Base-by-base conservation (phyloP, 2,797 vertebrate genomes). In the Lepus oiostolus region DNA sequence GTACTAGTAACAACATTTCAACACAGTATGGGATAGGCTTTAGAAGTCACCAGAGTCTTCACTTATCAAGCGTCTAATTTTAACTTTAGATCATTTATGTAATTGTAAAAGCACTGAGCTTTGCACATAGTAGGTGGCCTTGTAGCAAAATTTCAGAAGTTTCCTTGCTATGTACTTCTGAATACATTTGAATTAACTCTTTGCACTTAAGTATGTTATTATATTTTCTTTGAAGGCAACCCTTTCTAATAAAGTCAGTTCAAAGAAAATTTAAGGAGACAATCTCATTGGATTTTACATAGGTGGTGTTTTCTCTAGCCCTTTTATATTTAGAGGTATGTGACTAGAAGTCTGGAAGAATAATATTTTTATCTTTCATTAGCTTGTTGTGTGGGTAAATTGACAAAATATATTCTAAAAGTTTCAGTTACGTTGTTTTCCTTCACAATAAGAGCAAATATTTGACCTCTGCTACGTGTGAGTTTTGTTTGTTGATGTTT, bases 371-470 rank as follows among this genome's bases (percentile, higher is more conserved):
- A 50, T 54, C 32, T 91, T 93, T 89, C 3, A 38, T 87, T 83
- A 76, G 50, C 19, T 92, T 95, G 50, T 16, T 91, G 9, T 86
- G 24, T 75, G 12, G 54, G 4, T 92, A 67, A 62, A 32, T 42
- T 79, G 19, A 54, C 22, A 85, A 63, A 38, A 30, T n/a, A 63
- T 50, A 77, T 35, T 88, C 21, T 70, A 88, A 91, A 93, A 62
- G 22, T 58, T 72, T 63, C 6, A 62, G 1, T 35, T 79, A n/a
- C 62, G 3, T 7, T 86, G 13, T 65, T 72, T 91, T 82, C 12
- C 24, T 91, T 96, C 89, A 93, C 5, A 28, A 86, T 90, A 82
- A 54, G 30, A 74, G 26, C 30, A 88, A 92, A 62, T 6, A n/a
- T 75, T 74, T 92, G 50, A 62, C 11, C 52, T 38, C n/a, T 91